Evolutionary conservation across 2,113 vertebrate genomes (phyloP).

Genomic region (Myiopsitta monachus): DNA sequence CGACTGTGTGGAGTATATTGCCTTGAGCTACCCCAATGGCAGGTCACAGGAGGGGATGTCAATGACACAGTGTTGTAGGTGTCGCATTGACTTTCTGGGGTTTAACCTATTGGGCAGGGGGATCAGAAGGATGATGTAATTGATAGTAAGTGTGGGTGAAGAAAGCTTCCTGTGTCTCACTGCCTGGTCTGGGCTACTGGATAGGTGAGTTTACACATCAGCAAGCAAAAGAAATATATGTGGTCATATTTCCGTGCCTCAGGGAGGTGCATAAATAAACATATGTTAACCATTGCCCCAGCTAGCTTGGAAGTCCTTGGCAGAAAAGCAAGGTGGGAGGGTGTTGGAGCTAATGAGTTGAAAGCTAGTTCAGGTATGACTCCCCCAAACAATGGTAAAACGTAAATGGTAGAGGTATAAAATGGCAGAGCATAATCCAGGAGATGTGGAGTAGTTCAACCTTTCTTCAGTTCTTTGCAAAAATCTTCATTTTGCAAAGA

Average conservation of each 20-base stretch:
- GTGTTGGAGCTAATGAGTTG: neutral
- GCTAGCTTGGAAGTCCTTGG: neutral
- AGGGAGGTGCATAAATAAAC: neutral
- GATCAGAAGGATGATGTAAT: neutral
- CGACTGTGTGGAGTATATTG: neutral
- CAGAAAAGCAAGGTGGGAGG: neutral
- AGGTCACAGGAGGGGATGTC: neutral
- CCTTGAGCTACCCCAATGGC: neutral
- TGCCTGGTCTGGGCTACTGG: neutral
- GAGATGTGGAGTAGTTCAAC: neutral
- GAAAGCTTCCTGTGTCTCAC: neutral
- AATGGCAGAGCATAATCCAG: neutral
- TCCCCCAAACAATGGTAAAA: neutral
- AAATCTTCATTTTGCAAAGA: neutral
- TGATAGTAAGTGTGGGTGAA: neutral
- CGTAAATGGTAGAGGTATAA: neutral
- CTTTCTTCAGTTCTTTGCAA: neutral
- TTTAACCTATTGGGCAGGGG: neutral
- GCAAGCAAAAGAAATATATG: neutral
- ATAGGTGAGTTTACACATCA: neutral
- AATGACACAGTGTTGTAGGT: neutral
- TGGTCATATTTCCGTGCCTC: neutral
- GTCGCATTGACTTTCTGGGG: neutral
- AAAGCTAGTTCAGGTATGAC: neutral
- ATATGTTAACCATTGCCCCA: neutral